phyloP scores from a whole-genome alignment of 2,888 invertebrate genomes.

The Papilio demoleus region DNA sequence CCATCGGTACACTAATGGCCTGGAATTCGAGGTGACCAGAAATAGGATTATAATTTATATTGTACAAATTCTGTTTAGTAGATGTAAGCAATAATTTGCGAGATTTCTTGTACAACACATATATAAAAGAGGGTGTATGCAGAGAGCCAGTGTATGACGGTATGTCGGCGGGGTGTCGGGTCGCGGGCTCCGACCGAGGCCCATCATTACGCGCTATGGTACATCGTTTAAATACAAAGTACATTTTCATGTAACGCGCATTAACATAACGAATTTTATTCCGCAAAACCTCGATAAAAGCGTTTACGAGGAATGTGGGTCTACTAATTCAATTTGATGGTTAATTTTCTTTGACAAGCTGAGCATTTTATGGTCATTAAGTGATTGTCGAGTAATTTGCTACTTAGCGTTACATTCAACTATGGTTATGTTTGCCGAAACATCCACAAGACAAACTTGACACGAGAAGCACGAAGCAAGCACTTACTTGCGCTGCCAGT shows the following conservation, averaged over 20 bases:
- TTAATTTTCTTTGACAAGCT: conserved; percentile 21
- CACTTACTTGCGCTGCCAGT: neutral
- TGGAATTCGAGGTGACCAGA: too few species aligned
- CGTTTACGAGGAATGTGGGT: conserved; percentile 36
- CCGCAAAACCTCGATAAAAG: conserved; percentile 32
- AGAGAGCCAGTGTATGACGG: neutral
- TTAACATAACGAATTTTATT: conserved; percentile 39
- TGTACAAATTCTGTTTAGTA: too few species aligned
- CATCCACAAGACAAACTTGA: neutral
- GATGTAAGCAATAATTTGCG: too few species aligned
- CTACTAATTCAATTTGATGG: conserved; percentile 35
- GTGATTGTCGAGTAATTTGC: conserved; percentile 5
- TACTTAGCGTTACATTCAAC: neutral
- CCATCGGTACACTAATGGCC: too few species aligned
- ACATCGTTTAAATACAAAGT: conserved; percentile 36
- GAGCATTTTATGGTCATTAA: conserved; percentile 23
- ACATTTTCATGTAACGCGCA: conserved; percentile 35
- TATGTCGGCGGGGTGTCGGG: neutral
- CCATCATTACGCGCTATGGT: conserved; percentile 22
- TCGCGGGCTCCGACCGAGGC: neutral
- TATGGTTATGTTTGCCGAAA: neutral
- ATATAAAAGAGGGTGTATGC: too few species aligned
- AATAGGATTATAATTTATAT: too few species aligned
- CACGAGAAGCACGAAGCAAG: neutral
- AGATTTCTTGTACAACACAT: too few species aligned